Conservation (phyloP, 2,888 invertebrate species). For the Monopis laevigella region DNA sequence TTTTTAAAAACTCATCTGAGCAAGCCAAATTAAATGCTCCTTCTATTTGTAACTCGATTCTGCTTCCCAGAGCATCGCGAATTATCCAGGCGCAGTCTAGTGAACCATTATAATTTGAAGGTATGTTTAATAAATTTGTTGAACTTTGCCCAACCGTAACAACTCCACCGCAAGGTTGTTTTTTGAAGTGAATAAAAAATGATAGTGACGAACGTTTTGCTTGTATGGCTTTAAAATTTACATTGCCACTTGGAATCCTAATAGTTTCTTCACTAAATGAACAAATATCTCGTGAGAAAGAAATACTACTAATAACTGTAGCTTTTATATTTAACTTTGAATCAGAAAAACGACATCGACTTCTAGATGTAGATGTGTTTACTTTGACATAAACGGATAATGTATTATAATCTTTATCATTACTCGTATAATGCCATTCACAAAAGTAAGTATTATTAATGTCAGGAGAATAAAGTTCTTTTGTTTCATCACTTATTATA, state of each 20-base stretch:
- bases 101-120: constrained; percentile 40
- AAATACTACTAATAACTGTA: constrained; percentile 16
- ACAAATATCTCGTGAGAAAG: constrained; percentile 29
- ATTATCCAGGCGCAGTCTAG: constrained; percentile 81
- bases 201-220: constrained; percentile 29
- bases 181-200: constrained; percentile 68
- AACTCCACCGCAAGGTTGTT: constrained; percentile 75
- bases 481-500: constrained; percentile 28
- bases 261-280: constrained; percentile 28
- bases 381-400: constrained; percentile 29
- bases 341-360: constrained; percentile 31
- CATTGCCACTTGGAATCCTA: constrained; percentile 32
- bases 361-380: constrained; percentile 29
- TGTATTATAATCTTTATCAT: constrained; percentile 28
- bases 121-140: constrained; percentile 39
- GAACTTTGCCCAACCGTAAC: constrained; percentile 33
- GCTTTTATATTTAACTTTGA: constrained; percentile 31
- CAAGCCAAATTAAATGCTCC: constrained; percentile 36
- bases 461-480: constrained; percentile 34
- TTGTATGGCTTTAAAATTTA: constrained; percentile 34
- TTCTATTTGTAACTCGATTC: constrained; percentile 39
- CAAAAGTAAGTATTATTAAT: constrained; percentile 36
- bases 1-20: constrained; percentile 45
- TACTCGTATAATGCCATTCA: constrained; percentile 44
- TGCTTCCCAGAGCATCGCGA: constrained; percentile 37